Base-by-base conservation (phyloP, 2,888 invertebrate species). In the Steromphala cineraria region DNA sequence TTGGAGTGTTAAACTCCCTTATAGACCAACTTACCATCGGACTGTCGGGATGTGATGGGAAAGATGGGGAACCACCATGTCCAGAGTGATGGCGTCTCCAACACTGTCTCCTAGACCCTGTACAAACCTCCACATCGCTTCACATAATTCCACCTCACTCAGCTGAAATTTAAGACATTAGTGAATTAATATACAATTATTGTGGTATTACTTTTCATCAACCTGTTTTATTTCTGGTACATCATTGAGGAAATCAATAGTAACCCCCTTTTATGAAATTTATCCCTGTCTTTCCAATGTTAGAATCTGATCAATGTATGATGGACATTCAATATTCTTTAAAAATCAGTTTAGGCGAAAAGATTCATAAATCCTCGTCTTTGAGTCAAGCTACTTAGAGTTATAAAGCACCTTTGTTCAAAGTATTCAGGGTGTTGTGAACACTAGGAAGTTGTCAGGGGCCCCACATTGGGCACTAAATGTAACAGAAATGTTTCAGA, bases 121-220 rank as follows among this genome's bases (percentile, higher is more conserved):
- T 3, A 88, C 80, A 77, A 88, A 87, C 67, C 84, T 81, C 85
- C 87, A 89, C 71, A 89, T 86, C 28, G 90, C 89, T 40, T 82
- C 80, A 52, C 87, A 78, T 76, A 88, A 79, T 40, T 88, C 85
- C 53, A 83, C 52, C 40, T 81, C 85, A 19, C 81, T 67, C 74
- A 85, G 81, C 83, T 87, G 56, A 13, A 83, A 56, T 5, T 36
- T 8, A 36, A 36, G 36, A 3, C 36, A 36, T 8, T 36, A 13
- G 46, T 46, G 46, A 10, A 10, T 1, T 8, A 67, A 78, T 75
- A 53, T 46, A 24, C 82, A 84, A 21, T 56, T 0, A 55, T 36
- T 19, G 7, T n/a, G n/a, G 1, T 2, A 28, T 52, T 52, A 21
- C n/a, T 17, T 19, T 62, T 15, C 17, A 53, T 71, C 17, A 24